Evolutionary conservation across 2,113 vertebrate genomes (phyloP), one percentile per base, ranked within the genome.

Genomic region (Brienomyrus longianalis): DNA sequence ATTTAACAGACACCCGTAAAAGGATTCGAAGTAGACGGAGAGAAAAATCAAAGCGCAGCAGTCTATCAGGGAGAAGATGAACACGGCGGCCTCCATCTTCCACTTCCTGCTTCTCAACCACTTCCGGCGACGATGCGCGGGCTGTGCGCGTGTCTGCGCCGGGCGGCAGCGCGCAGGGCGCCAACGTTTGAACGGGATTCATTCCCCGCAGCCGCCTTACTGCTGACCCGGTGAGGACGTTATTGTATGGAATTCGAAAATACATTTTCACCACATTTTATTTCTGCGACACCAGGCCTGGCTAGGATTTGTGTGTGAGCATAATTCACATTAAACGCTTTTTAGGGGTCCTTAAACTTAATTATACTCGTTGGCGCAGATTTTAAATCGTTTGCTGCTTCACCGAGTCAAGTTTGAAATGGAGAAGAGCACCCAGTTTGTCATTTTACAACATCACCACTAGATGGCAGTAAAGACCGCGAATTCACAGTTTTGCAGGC

Each of bases 1-100:
- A 84, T 84, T 84, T 48, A 84, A 47, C 21, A 43, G 11, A 35
- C 51, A 56, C 31, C 27, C 3, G 15, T 0, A 7, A 91, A 96
- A 98, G 97, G 98, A 99, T 99, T 98, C 98, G 48, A 99, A 99
- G 92, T 99, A 99, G 0, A 99, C 98, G 0, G 98, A 97, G 13
- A 99, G 96, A 90, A 99, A 99, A 93, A 99, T 98, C 84, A 99
- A 95, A n/a, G 96, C 96, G 87, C 98, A 99, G 51, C 98, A 99
- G 91, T 99, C 98, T 54, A 98, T 96, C 10, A 99, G 95, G 0
- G 98, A 98, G 85, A 98, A 94, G 87, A 99, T 95, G 93, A 99
- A 99, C 91, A 99, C 97, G 35, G 96, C 96, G 52, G 97, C 97
- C 94, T 99, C 98, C 98, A 99, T 98, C 90, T 94, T 93, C 87